Conservation (phyloP, 2,888 invertebrate genomes). For the Melangyna quadrimaculata region DNA sequence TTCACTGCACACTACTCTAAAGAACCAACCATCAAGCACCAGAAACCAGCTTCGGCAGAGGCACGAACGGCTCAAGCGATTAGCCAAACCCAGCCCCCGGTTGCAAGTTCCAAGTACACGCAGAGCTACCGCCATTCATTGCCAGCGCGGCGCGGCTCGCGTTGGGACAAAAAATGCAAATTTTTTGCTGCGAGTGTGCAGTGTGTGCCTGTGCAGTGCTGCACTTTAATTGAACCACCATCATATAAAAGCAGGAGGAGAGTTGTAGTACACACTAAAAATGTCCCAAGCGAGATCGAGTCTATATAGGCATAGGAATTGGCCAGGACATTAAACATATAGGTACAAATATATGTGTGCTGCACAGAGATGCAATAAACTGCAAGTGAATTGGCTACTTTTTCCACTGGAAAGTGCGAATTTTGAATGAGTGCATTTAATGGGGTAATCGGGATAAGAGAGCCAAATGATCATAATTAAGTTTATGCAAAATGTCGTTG, state of each 20-base stretch:
- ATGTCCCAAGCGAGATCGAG: slow-evolving; percentile 9
- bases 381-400: slow-evolving; percentile 52
- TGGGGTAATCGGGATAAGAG: slow-evolving; percentile 57
- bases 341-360: background rate
- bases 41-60: slow-evolving; percentile 22
- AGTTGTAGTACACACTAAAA: background rate
- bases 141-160: background rate
- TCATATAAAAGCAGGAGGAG: background rate
- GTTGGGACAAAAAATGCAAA: slow-evolving; percentile 66
- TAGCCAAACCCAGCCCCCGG: slow-evolving; percentile 69
- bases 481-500: slow-evolving; percentile 27
- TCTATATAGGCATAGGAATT: background rate
- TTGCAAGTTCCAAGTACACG: slow-evolving; percentile 38
- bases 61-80: slow-evolving; percentile 66
- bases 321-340: background rate
- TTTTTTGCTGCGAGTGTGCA: slow-evolving; percentile 24
- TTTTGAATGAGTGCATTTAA: slow-evolving; percentile 56
- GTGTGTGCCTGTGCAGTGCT: slow-evolving; percentile 29
- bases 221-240: slow-evolving; percentile 56
- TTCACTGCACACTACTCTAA: slow-evolving; percentile 51
- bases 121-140: slow-evolving; percentile 51
- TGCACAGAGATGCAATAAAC: background rate
- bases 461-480: slow-evolving; percentile 66
- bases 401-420: slow-evolving; percentile 50
- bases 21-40: slow-evolving; percentile 17